Conservation (phyloP, 2,888 invertebrate genomes). For the Mantis religiosa region DNA sequence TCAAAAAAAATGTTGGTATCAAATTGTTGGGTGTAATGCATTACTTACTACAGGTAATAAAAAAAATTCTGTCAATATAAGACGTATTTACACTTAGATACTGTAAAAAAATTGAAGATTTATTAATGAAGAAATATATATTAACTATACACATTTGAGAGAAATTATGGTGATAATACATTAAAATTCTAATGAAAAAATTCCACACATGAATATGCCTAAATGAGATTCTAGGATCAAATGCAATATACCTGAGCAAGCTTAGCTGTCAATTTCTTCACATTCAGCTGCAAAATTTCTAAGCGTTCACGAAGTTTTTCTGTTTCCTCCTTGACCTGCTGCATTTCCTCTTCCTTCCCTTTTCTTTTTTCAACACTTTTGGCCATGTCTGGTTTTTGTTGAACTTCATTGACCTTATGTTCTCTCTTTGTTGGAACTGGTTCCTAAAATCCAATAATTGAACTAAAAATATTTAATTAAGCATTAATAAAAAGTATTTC, state of each 20-base stretch:
- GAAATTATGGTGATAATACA: too few relatives aligned
- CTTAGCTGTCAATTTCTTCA: conserved; percentile 40
- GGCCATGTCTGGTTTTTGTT: neutral
- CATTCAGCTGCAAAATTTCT: conserved; percentile 40
- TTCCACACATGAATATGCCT: too few relatives aligned
- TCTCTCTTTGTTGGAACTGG: neutral
- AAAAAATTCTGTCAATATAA: too few relatives aligned
- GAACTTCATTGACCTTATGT: neutral
- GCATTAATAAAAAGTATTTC: neutral
- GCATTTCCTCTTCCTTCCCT: conserved; percentile 38
- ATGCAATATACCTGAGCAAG: conserved; percentile 36
- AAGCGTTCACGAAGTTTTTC: conserved; percentile 37
- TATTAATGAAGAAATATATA: too few relatives aligned
- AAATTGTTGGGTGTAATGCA: too few relatives aligned
- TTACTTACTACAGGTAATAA: too few relatives aligned
- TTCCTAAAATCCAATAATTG: neutral
- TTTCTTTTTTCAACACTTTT: neutral
- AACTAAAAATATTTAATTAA: neutral
- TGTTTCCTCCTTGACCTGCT: conserved; percentile 42
- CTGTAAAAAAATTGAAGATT: too few relatives aligned
- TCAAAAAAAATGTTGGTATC: too few relatives aligned
- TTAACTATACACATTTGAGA: too few relatives aligned
- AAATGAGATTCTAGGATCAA: neutral
- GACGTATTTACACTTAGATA: too few relatives aligned
- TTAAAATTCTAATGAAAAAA: too few relatives aligned